phyloP scores from a whole-genome alignment of 2,113 vertebrate genomes.

The Paramisgurnus dabryanus region DNA sequence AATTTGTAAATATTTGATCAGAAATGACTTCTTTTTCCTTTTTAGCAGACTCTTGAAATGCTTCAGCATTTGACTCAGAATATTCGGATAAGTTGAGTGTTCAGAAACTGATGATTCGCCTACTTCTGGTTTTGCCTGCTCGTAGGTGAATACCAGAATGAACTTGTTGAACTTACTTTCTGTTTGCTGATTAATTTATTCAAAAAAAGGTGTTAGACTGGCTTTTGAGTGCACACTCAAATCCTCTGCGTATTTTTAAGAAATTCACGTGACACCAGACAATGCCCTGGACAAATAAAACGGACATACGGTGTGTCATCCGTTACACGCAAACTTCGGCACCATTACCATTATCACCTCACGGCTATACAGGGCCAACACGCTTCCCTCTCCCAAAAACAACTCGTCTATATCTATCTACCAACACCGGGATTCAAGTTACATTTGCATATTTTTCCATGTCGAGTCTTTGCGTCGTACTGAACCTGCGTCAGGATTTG shows the following conservation, averaged over 20 bases:
- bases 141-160: neutral
- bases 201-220: slow-evolving; percentile 22
- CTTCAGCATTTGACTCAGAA: slow-evolving; percentile 2
- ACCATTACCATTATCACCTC: neutral
- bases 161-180: slow-evolving; percentile 7
- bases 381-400: neutral
- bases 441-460: slow-evolving; percentile 31
- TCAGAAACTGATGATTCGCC: neutral
- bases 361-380: slow-evolving; percentile 6
- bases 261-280: slow-evolving; percentile 15
- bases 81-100: slow-evolving; percentile 6
- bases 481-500: neutral
- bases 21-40: neutral
- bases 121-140: neutral
- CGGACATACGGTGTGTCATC: slow-evolving; percentile 15
- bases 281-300: slow-evolving; percentile 30
- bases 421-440: slow-evolving; percentile 22
- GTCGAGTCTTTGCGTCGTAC: neutral
- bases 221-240: neutral
- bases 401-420: slow-evolving; percentile 9
- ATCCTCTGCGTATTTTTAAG: slow-evolving; percentile 22
- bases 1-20: too few species aligned
- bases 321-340: neutral
- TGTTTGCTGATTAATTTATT: slow-evolving; percentile 35
- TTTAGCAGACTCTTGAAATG: neutral